phyloP scores from a whole-genome alignment of 2,888 invertebrate genomes.

The Mesorhabditis spiculigera region DNA sequence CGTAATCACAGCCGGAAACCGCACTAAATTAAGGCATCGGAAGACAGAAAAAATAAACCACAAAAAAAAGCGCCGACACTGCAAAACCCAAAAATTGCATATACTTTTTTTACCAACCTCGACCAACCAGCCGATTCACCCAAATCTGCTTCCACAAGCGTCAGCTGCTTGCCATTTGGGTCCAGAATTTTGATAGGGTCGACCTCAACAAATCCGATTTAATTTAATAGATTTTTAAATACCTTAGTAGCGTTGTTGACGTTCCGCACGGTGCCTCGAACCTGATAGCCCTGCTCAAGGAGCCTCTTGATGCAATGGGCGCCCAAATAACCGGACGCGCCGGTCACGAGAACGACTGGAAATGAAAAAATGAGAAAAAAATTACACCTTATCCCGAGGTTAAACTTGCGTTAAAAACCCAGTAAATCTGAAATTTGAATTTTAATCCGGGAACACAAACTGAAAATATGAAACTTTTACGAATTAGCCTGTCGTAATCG shows the following conservation, averaged over 20 bases:
- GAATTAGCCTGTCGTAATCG: too few relatives aligned
- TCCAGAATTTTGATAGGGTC: background rate
- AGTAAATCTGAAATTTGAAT: too few relatives aligned
- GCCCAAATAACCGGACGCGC: background rate
- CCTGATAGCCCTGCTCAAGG: background rate
- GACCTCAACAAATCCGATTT: background rate
- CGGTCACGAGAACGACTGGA: background rate
- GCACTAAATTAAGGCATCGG: background rate
- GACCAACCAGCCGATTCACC: background rate
- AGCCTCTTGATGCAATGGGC: conserved; percentile 1
- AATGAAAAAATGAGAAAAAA: background rate
- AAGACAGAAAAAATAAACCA: background rate
- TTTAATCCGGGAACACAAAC: too few relatives aligned
- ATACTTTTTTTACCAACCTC: background rate
- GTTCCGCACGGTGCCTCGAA: background rate
- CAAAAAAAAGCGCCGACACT: background rate
- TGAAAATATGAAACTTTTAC: too few relatives aligned
- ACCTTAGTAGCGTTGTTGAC: background rate
- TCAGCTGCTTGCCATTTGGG: background rate
- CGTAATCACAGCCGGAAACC: conserved; percentile 2
- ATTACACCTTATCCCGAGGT: background rate
- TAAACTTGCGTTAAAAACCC: too few relatives aligned
- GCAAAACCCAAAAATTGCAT: background rate
- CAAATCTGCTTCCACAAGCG: background rate
- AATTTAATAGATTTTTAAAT: background rate